Evolutionary conservation across 2,888 invertebrate species (phyloP), one percentile per base, ranked within the genome.

Genomic region (Caenorhabditis plicata): DNA sequence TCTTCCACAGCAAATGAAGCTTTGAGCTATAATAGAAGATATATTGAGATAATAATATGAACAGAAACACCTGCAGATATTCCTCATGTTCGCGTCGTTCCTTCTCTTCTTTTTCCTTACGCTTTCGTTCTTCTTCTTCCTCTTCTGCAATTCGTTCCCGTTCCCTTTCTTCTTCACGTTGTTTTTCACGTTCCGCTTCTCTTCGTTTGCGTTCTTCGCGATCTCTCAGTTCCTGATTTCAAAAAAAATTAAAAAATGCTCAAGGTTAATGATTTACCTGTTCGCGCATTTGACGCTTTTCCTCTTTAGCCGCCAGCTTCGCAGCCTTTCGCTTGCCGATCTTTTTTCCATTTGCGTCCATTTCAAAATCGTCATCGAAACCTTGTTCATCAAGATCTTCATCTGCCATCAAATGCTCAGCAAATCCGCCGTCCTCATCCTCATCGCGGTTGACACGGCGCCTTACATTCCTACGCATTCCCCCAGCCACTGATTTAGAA

Each of bases 321-420:
- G 77, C 78, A 41, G 73, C 62, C 58, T 81, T 80, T 62, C 78
- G 73, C 58, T 76, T 80, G 11, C 80, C 80, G 8, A 81, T 60
- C 40, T 74, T 77, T 33, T 65, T 67, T 5, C 60, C 65, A 40
- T 50, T 53, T 5, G 44, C 50, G 35, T 51, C 50, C n/a, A 38
- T 42, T 29, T 60, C 57, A 33, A 40, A 66, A 8, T 38, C 42
- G 9, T 48, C 60, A 11, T 35, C 49, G 19, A 32, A 26, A 13
- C 55, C 54, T 4, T 43, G 56, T 22, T 51, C 54, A 22, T 29
- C 51, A 15, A 27, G 40, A 2, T 17, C 43, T 23, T 63, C 46
- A 9, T 57, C 54, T 3, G 48, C 53, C 48, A 62, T 22, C 68
- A 73, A 61, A 33, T 67, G 66, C 19, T 66, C 48, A 11, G 56